Evolutionary conservation across 2,113 vertebrate species (phyloP).

Genomic region (Poeciliopsis occidentalis): DNA sequence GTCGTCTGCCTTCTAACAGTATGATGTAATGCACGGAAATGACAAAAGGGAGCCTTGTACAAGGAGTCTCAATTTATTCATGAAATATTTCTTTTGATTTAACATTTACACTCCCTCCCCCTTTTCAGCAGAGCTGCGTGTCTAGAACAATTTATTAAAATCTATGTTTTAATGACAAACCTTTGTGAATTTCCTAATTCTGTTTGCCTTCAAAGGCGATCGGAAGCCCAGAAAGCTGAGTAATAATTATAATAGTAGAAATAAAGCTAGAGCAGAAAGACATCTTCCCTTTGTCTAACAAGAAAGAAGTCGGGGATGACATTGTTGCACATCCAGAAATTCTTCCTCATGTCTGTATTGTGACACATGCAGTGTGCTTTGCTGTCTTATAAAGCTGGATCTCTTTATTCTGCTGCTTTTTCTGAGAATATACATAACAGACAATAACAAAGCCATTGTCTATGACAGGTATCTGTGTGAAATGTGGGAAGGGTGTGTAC

Average conservation of each 20-base stretch:
- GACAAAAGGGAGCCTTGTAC: background rate
- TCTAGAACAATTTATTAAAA: background rate
- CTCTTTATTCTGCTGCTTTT: background rate
- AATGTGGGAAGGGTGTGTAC: constrained; percentile 96
- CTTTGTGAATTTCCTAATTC: background rate
- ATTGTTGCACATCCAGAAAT: background rate
- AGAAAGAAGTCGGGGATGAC: background rate
- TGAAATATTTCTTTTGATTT: constrained; percentile 14
- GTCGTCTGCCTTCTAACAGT: constrained; percentile 10
- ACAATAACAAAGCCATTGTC: constrained; percentile 15
- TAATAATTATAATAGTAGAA: background rate
- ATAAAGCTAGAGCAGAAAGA: background rate
- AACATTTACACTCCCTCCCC: background rate
- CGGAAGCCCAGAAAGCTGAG: background rate
- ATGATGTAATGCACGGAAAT: constrained; percentile 46
- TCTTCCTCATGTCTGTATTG: background rate
- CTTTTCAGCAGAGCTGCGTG: background rate
- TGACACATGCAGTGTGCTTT: background rate
- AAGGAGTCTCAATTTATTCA: background rate
- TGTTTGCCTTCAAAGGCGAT: constrained; percentile 5
- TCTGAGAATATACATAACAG: background rate
- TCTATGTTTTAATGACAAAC: constrained; percentile 4
- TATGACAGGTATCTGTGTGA: constrained; percentile 93
- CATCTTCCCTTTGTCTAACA: constrained; percentile 1
- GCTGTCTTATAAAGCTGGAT: background rate